These are phyloP conservation scores for Stegastes partitus DNA, from an alignment of 2,113 vertebrate genomes.

Conservation along the genomic window DNA sequence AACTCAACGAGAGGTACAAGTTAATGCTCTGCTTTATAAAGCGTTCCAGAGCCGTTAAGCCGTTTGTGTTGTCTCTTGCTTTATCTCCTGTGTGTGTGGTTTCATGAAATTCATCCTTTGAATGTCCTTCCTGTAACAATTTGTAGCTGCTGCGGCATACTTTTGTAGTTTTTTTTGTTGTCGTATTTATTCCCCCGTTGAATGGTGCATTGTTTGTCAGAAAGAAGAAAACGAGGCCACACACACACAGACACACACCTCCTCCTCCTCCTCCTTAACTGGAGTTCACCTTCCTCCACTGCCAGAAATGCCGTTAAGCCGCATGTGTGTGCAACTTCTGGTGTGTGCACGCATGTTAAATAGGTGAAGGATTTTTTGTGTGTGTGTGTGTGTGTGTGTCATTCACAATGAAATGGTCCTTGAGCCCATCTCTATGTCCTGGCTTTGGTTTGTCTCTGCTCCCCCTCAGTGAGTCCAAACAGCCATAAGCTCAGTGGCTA, in stretches of 20 bases:
- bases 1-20: background rate
- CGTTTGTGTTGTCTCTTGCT: background rate
- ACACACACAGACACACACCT: constrained; percentile 35
- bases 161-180: constrained; percentile 66
- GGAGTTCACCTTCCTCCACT: constrained; percentile 52
- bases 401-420: constrained; percentile 21
- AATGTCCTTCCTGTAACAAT: constrained; percentile 57
- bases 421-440: constrained; percentile 47
- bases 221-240: constrained; percentile 58
- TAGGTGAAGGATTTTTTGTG: constrained; percentile 39
- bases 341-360: constrained; percentile 8
- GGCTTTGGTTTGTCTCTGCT: constrained; percentile 59
- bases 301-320: constrained; percentile 25
- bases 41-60: background rate
- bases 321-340: constrained; percentile 1
- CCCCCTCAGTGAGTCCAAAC: constrained; percentile 70
- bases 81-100: constrained; percentile 34
- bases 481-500: constrained; percentile 52
- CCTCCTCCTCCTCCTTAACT: constrained; percentile 23
- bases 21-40: constrained; percentile 1
- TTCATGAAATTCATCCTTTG: constrained; percentile 55
- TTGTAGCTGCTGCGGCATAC: constrained; percentile 49
- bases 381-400: too few species aligned
- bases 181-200: constrained; percentile 60
- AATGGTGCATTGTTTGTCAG: constrained; percentile 76